Conservation (phyloP, 2,797 vertebrate species). For the Myoxocephalus aenaeus region DNA sequence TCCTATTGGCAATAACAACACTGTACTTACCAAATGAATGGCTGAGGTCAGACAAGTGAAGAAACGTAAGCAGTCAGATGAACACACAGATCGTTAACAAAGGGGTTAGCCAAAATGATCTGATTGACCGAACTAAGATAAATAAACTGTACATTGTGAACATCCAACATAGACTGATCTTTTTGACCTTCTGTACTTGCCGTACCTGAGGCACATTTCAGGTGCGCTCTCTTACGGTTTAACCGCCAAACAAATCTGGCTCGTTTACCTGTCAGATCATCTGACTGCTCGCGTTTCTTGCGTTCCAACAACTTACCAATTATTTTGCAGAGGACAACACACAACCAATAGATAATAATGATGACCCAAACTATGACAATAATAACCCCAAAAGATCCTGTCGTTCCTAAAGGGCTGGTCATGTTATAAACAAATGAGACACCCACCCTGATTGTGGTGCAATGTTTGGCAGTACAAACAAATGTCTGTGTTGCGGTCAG, state of each 20-base stretch:
- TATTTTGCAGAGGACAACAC: background rate
- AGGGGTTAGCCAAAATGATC: background rate
- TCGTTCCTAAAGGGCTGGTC: background rate
- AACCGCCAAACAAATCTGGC: background rate
- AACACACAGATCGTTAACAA: background rate
- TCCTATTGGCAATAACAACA: background rate
- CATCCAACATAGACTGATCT: background rate
- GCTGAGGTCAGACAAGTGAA: background rate
- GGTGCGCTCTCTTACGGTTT: background rate
- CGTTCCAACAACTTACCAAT: background rate
- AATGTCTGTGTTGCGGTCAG: slow-evolving; percentile 76
- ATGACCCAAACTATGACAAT: background rate
- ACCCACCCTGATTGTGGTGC: slow-evolving; percentile 91
- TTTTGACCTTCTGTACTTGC: too few species aligned
- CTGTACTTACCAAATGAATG: background rate
- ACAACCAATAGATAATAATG: background rate
- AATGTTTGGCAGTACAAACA: slow-evolving; percentile 88
- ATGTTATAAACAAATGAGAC: slow-evolving; percentile 17
- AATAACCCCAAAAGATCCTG: background rate
- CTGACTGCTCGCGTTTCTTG: background rate
- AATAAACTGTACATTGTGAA: background rate
- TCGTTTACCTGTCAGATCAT: background rate
- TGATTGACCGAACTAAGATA: background rate
- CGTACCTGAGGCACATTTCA: background rate
- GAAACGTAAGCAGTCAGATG: background rate